Percentiles rank a stretch among this genome's conserved stretches.
phyloP scores from a whole-genome alignment of 2,113 vertebrate species.

The Symphodus melops region DNA sequence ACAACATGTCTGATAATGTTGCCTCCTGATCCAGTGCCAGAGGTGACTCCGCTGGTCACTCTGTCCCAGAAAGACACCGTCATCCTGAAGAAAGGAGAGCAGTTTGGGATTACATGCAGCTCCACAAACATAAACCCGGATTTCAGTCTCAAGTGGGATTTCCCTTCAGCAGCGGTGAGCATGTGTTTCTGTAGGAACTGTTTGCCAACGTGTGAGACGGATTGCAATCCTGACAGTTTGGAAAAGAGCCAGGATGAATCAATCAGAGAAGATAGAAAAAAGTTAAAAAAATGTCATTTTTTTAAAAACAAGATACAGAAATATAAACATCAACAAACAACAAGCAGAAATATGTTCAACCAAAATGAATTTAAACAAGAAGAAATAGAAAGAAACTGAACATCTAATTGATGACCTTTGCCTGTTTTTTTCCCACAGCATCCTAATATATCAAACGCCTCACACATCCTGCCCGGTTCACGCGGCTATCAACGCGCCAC shows the following conservation, averaged over 20 bases:
- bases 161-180: slow-evolving; percentile 75
- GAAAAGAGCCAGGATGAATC: no score
- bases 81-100: slow-evolving; percentile 77
- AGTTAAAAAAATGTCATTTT: no score
- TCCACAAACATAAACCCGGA: slow-evolving; percentile 81
- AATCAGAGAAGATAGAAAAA: no score
- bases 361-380: no score
- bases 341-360: no score
- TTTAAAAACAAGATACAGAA: no score
- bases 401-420: neutral
- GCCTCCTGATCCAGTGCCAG: slow-evolving; percentile 69
- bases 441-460: slow-evolving; percentile 47
- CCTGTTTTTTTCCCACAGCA: slow-evolving; percentile 48
- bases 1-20: neutral
- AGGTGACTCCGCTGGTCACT: slow-evolving; percentile 63
- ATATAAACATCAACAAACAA: no score
- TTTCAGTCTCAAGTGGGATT: slow-evolving; percentile 76
- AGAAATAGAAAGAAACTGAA: neutral
- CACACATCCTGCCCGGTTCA: slow-evolving; percentile 73
- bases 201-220: neutral
- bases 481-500: slow-evolving; percentile 68
- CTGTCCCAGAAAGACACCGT: slow-evolving; percentile 72
- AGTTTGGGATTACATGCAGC: slow-evolving; percentile 77
- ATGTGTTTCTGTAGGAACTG: neutral
- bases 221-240: neutral